phyloP scores from a whole-genome alignment of 2,113 vertebrate genomes.

The Gallinago jamesoni region DNA sequence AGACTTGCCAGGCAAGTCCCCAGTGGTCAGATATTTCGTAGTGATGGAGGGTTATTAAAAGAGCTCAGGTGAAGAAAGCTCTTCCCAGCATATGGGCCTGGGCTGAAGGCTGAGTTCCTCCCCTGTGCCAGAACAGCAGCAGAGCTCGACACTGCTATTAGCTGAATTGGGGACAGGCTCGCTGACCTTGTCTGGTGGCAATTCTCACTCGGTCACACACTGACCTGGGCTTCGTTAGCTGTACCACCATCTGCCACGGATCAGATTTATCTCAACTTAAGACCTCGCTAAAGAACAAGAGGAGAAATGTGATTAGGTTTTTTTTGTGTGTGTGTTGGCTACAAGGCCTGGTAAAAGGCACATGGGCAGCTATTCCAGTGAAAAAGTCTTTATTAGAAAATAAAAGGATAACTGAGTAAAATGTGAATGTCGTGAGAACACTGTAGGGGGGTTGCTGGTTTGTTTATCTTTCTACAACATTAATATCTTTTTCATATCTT shows the following conservation, averaged over 20 bases:
- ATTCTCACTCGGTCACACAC: background rate
- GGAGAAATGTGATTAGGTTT: conserved; percentile 1
- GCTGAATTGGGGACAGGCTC: background rate
- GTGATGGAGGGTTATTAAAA: conserved; percentile 59
- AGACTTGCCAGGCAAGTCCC: conserved; percentile 66
- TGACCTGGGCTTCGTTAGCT: conserved; percentile 37
- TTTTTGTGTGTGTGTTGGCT: background rate
- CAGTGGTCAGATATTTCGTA: conserved; percentile 56
- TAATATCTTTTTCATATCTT: background rate
- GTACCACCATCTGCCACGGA: conserved; percentile 40
- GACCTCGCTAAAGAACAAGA: background rate
- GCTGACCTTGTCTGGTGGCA: conserved; percentile 15
- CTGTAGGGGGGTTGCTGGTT: background rate
- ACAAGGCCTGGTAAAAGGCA: background rate
- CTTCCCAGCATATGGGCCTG: conserved; percentile 30
- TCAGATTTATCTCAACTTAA: conserved; percentile 2
- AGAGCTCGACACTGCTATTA: background rate
- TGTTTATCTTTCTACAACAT: background rate
- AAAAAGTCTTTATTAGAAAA: background rate
- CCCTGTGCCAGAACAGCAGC: background rate
- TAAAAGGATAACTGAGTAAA: background rate
- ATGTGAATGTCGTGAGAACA: background rate
- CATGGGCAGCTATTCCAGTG: background rate
- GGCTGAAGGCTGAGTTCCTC: background rate
- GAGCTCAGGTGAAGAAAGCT: conserved; percentile 47